These are phyloP conservation scores for Tadarida brasiliensis DNA, from an alignment of 2,797 vertebrate species.

Conservation along the genomic window DNA sequence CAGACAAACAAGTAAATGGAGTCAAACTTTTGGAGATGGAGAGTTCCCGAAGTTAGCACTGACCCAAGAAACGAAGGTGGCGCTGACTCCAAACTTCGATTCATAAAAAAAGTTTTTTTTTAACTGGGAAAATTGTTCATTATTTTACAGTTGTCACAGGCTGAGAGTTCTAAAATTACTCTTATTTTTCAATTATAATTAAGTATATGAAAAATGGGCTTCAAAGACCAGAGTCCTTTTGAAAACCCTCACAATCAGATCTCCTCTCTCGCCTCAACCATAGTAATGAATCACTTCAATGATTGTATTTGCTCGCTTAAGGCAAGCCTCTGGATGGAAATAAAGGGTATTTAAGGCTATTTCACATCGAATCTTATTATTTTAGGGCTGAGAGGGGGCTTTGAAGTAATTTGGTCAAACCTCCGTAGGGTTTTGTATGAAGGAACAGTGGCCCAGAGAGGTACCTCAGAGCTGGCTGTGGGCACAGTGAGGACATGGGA, in stretches of 20 bases:
- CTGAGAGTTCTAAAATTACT: background rate
- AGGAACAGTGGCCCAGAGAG: background rate
- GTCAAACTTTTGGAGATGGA: background rate
- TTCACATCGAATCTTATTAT: background rate
- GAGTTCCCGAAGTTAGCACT: background rate
- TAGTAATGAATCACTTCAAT: background rate
- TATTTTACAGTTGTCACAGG: background rate
- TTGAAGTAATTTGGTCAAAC: constrained; percentile 16
- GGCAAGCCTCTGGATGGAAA: background rate
- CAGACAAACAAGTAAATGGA: background rate
- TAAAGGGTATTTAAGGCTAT: background rate
- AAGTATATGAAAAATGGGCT: background rate
- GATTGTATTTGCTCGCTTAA: constrained; percentile 29
- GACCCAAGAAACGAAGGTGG: background rate
- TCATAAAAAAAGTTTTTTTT: background rate
- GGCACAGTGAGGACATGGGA: background rate
- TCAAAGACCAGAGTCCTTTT: background rate
- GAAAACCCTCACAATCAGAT: background rate
- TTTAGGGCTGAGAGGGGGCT: background rate
- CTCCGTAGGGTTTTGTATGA: background rate
- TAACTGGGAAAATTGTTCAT: background rate
- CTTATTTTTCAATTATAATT: constrained; percentile 15
- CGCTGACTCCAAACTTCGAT: background rate
- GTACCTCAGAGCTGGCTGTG: background rate
- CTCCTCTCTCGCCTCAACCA: background rate